Evolutionary conservation across 2,113 vertebrate genomes (phyloP).

Genomic region (Sinocyclocheilus maitianheensis): DNA sequence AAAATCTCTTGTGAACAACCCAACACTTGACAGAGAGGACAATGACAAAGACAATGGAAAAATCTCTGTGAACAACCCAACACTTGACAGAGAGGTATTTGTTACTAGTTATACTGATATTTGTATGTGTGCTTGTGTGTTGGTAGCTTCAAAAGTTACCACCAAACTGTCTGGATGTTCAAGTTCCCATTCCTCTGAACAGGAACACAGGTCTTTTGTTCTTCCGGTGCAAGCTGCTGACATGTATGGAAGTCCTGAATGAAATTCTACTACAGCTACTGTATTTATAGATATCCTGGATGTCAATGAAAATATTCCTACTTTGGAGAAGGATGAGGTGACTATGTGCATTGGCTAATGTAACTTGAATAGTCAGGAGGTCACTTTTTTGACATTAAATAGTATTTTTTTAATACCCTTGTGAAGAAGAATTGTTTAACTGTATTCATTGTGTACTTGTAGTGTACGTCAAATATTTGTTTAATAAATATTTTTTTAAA

Average conservation of each 20-base stretch:
- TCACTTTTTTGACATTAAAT: not conserved
- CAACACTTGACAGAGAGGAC: conserved; percentile 61
- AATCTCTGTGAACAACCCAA: conserved; percentile 51
- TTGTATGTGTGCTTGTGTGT: not conserved
- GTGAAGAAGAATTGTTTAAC: not conserved
- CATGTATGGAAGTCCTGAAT: conserved; percentile 48
- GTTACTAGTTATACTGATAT: not conserved
- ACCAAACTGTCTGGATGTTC: not conserved
- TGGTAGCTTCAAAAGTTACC: not conserved
- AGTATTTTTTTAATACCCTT: not conserved
- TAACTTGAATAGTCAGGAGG: not conserved
- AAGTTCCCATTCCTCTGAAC: not conserved
- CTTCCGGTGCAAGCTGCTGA: conserved; percentile 59
- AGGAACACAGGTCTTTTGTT: conserved; percentile 54
- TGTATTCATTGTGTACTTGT: not conserved
- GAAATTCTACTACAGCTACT: conserved; percentile 51
- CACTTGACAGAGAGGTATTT: conserved; percentile 61
- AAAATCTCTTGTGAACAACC: conserved; percentile 49
- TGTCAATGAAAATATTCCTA: conserved; percentile 62
- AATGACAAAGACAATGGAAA: conserved; percentile 42
- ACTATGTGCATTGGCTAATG: not conserved
- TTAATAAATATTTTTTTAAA: not conserved
- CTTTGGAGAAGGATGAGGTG: conserved; percentile 62
- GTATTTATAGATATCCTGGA: conserved; percentile 54
- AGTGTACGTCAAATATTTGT: not conserved